Conservation (phyloP, 2,888 invertebrate species). For the Yponomeuta sedellus region DNA sequence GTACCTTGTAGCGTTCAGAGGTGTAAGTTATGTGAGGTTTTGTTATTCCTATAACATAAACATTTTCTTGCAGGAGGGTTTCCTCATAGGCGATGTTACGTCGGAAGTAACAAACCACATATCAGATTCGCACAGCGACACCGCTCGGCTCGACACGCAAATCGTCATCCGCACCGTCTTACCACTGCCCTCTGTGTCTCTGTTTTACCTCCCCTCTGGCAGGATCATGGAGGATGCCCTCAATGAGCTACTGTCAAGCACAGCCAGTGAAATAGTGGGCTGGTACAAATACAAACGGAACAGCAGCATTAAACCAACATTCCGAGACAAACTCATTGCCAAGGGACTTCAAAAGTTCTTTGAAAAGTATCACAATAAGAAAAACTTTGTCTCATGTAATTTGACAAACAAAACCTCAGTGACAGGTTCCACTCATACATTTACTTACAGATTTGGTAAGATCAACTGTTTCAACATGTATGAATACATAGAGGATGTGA, state of each 20-base stretch:
- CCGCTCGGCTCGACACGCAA: slow-evolving; percentile 76
- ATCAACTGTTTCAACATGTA: slow-evolving; percentile 72
- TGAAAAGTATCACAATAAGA: slow-evolving; percentile 65
- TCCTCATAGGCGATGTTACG: slow-evolving; percentile 79
- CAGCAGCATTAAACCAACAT: slow-evolving; percentile 71
- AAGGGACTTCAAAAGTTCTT: slow-evolving; percentile 78
- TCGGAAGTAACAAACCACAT: slow-evolving; percentile 80
- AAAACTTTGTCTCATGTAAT: slow-evolving; percentile 79
- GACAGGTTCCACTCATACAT: slow-evolving; percentile 76
- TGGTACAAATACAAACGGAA: slow-evolving; percentile 81
- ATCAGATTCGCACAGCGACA: slow-evolving; percentile 81
- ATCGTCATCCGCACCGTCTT: slow-evolving; percentile 78
- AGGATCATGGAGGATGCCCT: slow-evolving; percentile 74
- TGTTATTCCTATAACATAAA: too few species aligned
- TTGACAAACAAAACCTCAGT: slow-evolving; percentile 71
- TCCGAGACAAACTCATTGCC: slow-evolving; percentile 79
- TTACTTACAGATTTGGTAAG: slow-evolving; percentile 78
- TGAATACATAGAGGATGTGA: slow-evolving; percentile 70
- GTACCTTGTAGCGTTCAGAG: slow-evolving; percentile 39
- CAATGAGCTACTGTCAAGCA: slow-evolving; percentile 65
- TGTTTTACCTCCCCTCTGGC: slow-evolving; percentile 77
- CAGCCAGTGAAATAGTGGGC: slow-evolving; percentile 77
- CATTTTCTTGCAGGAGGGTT: slow-evolving; percentile 67
- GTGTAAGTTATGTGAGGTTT: too few species aligned
- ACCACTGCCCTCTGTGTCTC: slow-evolving; percentile 74